These are phyloP conservation scores for Pocillopora grandis DNA, from an alignment of 92 coral and sea anemone genomes.

Conservation along the genomic window DNA sequence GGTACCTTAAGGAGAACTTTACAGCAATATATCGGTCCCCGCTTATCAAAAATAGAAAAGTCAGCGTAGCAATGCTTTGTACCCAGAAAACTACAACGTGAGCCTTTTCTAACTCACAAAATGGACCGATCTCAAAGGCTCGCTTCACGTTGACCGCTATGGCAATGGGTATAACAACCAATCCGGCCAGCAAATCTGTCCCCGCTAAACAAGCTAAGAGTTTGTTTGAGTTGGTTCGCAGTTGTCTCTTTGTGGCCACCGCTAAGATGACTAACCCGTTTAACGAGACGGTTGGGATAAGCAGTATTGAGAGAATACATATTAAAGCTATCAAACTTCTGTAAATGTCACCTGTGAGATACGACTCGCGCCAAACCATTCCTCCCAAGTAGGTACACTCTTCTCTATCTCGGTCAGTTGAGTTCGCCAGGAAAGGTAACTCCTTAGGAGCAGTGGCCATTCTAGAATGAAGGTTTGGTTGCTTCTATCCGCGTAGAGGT, in stretches of 20 bases:
- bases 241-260: background rate
- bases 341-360: background rate
- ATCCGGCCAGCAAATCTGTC: background rate
- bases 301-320: background rate
- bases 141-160: background rate
- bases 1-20: conserved; percentile 3
- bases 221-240: conserved; percentile 1
- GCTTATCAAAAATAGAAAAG: background rate
- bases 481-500: too few relatives aligned
- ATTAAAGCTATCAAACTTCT: background rate
- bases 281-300: background rate
- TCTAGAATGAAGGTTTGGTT: too few relatives aligned
- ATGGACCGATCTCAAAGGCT: background rate
- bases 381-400: background rate
- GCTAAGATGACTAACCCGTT: background rate
- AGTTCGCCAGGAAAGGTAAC: background rate
- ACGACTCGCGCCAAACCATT: background rate
- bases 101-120: background rate
- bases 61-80: background rate
- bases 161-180: background rate
- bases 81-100: background rate
- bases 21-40: conserved; percentile 11
- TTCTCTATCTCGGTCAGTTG: background rate
- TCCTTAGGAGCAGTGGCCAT: too few relatives aligned
- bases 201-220: conserved; percentile 13